Percentiles rank a stretch among this genome's conserved stretches.
Conservation (phyloP, 2,888 invertebrate species). For the Volucella inanis region DNA sequence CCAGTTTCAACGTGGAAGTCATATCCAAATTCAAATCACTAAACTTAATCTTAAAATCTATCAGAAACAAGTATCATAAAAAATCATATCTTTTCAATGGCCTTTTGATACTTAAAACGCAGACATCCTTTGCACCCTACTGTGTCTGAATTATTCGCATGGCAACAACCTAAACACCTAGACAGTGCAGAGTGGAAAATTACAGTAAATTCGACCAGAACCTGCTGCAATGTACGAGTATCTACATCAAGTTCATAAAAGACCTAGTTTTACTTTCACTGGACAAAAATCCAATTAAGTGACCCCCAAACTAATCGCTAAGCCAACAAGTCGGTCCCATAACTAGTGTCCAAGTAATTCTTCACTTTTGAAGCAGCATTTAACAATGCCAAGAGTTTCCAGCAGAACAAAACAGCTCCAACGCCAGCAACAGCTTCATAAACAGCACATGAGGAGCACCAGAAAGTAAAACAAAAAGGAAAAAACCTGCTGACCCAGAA, state of each 20-base stretch:
- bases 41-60: no score
- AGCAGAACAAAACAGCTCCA: not conserved
- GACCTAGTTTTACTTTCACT: conserved; percentile 50
- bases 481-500: conserved; percentile 66
- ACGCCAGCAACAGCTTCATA: not conserved
- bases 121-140: no score
- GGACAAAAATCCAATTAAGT: conserved; percentile 26
- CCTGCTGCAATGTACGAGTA: not conserved
- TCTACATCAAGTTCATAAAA: conserved; percentile 11
- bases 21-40: no score
- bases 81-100: no score
- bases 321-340: conserved; percentile 31
- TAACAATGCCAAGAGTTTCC: conserved; percentile 7
- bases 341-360: conserved; percentile 35
- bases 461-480: not conserved
- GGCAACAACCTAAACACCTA: conserved; percentile 4
- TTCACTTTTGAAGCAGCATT: conserved; percentile 24
- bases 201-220: not conserved
- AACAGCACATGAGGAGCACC: no score
- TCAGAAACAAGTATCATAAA: no score
- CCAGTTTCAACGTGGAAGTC: no score
- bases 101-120: no score
- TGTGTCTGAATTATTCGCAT: not conserved
- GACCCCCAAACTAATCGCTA: conserved; percentile 57
- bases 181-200: not conserved